Percentiles rank a stretch among this genome's conserved stretches.
These are phyloP conservation scores for Nymphalis c-album DNA, from an alignment of 2,888 invertebrate genomes.

Conservation along the genomic window DNA sequence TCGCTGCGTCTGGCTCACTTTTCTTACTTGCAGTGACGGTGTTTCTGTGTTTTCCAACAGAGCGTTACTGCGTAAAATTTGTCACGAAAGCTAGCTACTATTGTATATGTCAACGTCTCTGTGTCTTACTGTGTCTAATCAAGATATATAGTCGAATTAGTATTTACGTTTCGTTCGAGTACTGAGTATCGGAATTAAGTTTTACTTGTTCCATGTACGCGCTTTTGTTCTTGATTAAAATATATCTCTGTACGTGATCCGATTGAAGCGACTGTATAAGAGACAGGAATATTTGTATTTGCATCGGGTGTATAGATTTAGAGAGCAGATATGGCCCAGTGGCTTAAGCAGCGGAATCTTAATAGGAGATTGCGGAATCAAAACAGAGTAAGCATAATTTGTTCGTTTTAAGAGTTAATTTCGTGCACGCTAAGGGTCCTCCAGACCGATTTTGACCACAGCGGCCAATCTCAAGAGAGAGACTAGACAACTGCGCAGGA, in stretches of 20 bases:
- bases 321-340: no score
- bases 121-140: conserved; percentile 14
- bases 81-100: conserved; percentile 18
- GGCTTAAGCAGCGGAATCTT: no score
- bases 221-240: conserved; percentile 12
- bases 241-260: conserved; percentile 5
- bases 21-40: conserved; percentile 74
- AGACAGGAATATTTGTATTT: not conserved
- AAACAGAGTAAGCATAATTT: no score
- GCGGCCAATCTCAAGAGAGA: no score
- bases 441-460: no score
- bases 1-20: conserved; percentile 68
- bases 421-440: no score
- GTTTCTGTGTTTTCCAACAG: conserved; percentile 47
- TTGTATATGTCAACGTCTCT: conserved; percentile 14
- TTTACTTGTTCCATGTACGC: conserved; percentile 1
- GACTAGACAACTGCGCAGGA: no score
- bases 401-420: no score
- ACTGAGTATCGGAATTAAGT: conserved; percentile 11
- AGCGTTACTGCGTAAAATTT: conserved; percentile 24
- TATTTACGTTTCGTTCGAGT: conserved; percentile 51
- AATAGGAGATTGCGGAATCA: no score
- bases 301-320: not conserved
- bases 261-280: conserved; percentile 5
- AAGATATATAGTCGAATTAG: conserved; percentile 46